Evolutionary conservation across 2,888 invertebrate genomes (phyloP), one percentile per base, ranked within the genome.

Genomic region (Seira musarum): DNA sequence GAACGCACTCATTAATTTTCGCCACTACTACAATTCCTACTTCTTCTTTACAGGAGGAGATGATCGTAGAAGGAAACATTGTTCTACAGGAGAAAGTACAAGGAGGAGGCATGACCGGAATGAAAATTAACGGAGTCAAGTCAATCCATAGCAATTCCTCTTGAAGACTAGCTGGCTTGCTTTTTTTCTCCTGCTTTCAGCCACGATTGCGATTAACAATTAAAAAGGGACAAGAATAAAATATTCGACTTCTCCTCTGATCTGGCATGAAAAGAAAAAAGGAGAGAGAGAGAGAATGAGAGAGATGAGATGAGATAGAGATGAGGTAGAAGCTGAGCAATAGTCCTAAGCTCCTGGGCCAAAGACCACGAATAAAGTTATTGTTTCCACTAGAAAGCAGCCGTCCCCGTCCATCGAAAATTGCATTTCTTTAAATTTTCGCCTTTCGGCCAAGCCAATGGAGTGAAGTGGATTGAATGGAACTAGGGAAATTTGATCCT

Each of bases 401-500:
- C 49, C 49, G 30, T 30, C 15, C 49, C 49, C 49, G 49, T 49
- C 49, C 49, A 49, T 49, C 49, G 15, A 49, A 49, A n/a, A 49
- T 49, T 49, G 49, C 49, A 49, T 49, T 49, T 49, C 17, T n/a
- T 49, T n/a, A n/a, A 49, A 49, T 8, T 49, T 49, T 8, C 49
- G 49, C 49, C 49, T 64, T 19, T 61, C 35, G 40, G 19, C n/a
- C 8, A 30, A 30, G 30, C 30, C n/a, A n/a, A n/a, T n/a, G n/a
- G n/a, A n/a, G n/a, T n/a, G n/a, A n/a, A n/a, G n/a, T n/a, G n/a
- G n/a, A n/a, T 64, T 2, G 30, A 5, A 30, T 49, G 49, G 63
- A 61, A 68, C 67, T 57, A 63, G 63, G 80, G 74, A 80, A 80
- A 80, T 80, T 80, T 74, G 74, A 80, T 79, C 73, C 73, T 68